phyloP scores from a whole-genome alignment of 2,113 vertebrate genomes.

The Hemiprocne comata region DNA sequence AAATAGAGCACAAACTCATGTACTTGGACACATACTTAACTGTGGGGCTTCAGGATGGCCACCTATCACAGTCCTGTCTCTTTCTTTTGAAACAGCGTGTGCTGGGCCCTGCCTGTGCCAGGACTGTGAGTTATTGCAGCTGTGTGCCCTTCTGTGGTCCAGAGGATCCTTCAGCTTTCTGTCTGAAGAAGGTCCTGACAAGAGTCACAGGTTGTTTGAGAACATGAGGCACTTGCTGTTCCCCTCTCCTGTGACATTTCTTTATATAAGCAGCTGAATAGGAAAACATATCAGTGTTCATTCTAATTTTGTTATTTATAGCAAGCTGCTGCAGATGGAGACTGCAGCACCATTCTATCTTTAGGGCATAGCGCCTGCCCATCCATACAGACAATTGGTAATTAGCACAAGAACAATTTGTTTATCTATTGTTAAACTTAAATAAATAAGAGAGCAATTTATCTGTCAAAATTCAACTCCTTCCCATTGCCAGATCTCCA shows the following conservation, averaged over 20 bases:
- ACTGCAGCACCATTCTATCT: constrained; percentile 41
- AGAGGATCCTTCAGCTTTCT: not conserved
- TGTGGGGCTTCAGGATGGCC: not conserved
- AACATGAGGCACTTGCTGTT: not conserved
- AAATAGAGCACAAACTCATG: not conserved
- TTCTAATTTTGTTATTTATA: constrained; percentile 65
- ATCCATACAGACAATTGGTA: constrained; percentile 47
- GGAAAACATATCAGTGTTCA: not conserved
- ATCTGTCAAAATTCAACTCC: constrained; percentile 16
- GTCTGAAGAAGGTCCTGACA: not conserved
- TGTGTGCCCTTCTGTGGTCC: not conserved
- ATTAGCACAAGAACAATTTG: constrained; percentile 57
- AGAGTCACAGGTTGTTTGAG: not conserved
- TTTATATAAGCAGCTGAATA: constrained; percentile 25
- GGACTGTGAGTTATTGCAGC: not conserved
- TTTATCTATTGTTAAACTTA: constrained; percentile 51
- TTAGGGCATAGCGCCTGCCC: constrained; percentile 22
- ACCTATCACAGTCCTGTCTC: not conserved
- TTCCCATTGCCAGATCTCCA: not conserved
- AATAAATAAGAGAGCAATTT: constrained; percentile 34
- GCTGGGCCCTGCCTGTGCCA: not conserved
- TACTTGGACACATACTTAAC: not conserved
- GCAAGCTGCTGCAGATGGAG: constrained; percentile 39
- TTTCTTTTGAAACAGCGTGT: not conserved
- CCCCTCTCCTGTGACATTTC: not conserved